Evolutionary conservation across 2,888 invertebrate species (phyloP).

Genomic region (Erebia ligea): DNA sequence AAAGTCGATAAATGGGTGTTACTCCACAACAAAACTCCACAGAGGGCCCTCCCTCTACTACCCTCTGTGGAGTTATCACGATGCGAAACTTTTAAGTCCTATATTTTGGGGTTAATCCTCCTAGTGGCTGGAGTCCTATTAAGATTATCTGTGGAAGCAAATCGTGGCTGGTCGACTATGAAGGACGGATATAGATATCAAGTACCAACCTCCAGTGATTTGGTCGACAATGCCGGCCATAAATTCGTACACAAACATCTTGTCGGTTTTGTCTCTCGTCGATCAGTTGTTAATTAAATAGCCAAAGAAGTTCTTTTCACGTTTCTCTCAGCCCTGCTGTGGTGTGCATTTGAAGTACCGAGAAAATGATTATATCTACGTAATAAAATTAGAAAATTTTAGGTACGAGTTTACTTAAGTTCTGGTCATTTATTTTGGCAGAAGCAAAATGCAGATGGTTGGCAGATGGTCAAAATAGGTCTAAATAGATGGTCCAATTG

Average conservation of each 20-base stretch:
- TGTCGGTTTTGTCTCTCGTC: conserved; percentile 13
- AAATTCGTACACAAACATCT: conserved; percentile 57
- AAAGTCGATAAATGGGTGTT: too few relatives aligned
- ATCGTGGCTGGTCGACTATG: neutral
- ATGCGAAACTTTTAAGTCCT: too few relatives aligned
- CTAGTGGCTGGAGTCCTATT: too few relatives aligned
- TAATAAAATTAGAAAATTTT: neutral
- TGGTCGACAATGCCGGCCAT: conserved; percentile 56
- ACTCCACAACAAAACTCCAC: too few relatives aligned
- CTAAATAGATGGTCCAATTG: neutral
- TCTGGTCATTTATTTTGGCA: neutral
- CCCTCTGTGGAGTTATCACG: too few relatives aligned
- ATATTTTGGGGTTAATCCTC: too few relatives aligned
- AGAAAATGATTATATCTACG: neutral
- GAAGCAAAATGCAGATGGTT: neutral
- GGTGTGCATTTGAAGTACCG: neutral
- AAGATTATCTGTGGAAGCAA: too few relatives aligned
- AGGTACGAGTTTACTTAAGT: neutral
- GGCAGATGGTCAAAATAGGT: neutral
- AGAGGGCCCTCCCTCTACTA: too few relatives aligned
- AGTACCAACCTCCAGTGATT: conserved; percentile 47
- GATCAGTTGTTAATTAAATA: neutral
- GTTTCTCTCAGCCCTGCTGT: neutral
- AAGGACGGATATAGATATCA: neutral
- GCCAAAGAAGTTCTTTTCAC: neutral